These are phyloP conservation scores for Chymomyza amoena DNA, from an alignment of 2,888 invertebrate species.

Conservation along the genomic window DNA sequence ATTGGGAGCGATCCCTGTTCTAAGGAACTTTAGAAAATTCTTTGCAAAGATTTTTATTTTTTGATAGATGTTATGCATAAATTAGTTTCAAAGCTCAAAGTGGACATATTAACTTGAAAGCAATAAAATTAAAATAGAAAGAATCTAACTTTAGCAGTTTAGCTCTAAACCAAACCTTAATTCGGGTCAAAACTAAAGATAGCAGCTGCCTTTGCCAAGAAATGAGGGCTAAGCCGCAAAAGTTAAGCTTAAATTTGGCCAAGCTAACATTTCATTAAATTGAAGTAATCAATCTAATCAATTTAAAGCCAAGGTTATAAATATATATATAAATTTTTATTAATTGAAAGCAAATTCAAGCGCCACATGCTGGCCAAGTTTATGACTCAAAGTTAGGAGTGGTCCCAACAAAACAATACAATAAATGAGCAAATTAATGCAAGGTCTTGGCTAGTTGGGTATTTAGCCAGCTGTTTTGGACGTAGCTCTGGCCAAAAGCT, in stretches of 20 bases:
- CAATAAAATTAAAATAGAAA: background rate
- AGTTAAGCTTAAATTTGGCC: background rate
- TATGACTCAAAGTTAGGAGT: background rate
- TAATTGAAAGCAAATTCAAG: background rate
- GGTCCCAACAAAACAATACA: background rate
- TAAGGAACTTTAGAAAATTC: no score
- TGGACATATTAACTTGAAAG: no score
- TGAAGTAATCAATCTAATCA: background rate
- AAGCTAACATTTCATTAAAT: background rate
- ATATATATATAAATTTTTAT: background rate
- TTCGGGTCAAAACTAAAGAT: background rate
- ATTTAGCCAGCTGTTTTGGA: slow-evolving; percentile 38
- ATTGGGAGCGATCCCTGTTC: no score
- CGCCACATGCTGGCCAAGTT: background rate
- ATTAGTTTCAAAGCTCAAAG: no score
- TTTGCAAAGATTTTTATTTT: no score
- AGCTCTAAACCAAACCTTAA: background rate
- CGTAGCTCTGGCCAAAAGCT: slow-evolving; percentile 34
- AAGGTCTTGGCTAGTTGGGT: background rate
- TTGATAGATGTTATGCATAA: no score
- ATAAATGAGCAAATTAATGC: no score
- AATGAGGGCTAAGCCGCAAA: background rate
- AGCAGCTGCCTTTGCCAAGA: background rate
- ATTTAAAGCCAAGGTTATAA: background rate
- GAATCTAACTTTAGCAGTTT: background rate